These are phyloP conservation scores for Cnemophilus loriae DNA, from an alignment of 2,113 vertebrate genomes.

Conservation along the genomic window DNA sequence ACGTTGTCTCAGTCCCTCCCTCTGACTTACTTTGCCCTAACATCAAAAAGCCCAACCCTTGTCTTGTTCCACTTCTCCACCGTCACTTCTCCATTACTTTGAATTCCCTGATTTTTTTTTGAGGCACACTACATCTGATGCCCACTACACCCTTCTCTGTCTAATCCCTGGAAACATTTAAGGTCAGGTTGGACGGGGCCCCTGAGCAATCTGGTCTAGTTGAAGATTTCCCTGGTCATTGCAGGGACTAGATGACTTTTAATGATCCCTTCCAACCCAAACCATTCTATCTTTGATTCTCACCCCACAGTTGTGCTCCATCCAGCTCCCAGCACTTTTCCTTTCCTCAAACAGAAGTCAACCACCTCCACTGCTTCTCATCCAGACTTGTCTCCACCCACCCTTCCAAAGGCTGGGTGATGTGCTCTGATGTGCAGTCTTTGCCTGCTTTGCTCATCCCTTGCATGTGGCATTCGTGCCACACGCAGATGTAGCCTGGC, in stretches of 20 bases:
- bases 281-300: not conserved
- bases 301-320: not conserved
- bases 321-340: not conserved
- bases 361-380: not conserved
- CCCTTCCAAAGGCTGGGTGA: not conserved
- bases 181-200: rapidly evolving
- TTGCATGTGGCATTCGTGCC: rapidly evolving
- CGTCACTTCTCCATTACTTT: not conserved
- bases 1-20: not conserved
- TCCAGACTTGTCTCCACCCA: not conserved
- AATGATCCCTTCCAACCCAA: not conserved
- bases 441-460: not conserved
- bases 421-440: not conserved
- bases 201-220: not conserved
- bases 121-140: not conserved
- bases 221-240: not conserved
- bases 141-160: not conserved
- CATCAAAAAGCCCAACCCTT: not conserved
- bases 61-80: not conserved
- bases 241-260: not conserved
- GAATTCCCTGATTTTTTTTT: not conserved
- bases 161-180: not conserved
- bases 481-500: not conserved
- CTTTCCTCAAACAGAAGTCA: not conserved
- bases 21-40: conserved; percentile 2